phyloP scores from a whole-genome alignment of 2,113 vertebrate genomes.

The Myxocyprinus asiaticus region DNA sequence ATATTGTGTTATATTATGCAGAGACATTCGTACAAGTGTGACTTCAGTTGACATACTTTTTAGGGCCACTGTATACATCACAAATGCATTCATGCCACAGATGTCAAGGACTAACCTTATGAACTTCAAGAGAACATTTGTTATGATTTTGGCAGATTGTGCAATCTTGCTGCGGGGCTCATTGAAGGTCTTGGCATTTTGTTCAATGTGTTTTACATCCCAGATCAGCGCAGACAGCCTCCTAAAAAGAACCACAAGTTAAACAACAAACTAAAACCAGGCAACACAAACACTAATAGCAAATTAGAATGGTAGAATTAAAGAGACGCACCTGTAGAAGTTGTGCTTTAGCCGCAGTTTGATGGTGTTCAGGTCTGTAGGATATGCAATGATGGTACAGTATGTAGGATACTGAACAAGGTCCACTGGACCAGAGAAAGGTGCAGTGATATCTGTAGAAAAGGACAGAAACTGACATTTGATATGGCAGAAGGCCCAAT shows the following conservation, averaged over 20 bases:
- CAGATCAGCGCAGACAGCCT: conserved; percentile 91
- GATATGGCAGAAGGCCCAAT: no score
- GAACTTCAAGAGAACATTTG: conserved; percentile 89
- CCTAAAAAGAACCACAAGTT: conserved; percentile 69
- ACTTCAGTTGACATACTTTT: no score
- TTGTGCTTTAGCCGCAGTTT: conserved; percentile 84
- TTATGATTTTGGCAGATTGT: conserved; percentile 90
- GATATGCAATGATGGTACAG: conserved; percentile 91
- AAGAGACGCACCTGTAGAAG: conserved; percentile 88
- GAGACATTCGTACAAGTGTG: no score
- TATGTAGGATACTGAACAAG: conserved; percentile 90
- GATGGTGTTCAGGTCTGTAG: conserved; percentile 93
- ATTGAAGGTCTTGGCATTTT: conserved; percentile 94
- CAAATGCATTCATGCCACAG: neutral
- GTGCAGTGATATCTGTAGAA: conserved; percentile 84
- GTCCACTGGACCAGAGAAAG: conserved; percentile 92
- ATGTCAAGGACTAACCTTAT: conserved; percentile 81
- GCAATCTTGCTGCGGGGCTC: conserved; percentile 95
- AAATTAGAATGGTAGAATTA: no score
- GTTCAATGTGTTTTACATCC: conserved; percentile 92
- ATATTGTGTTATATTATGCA: no score
- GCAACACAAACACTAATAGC: neutral
- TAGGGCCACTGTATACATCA: no score
- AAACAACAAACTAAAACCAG: conserved; percentile 2
- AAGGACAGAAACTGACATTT: conserved; percentile 10